These are phyloP conservation scores for Leptopilina myrica DNA, from an alignment of 2,888 invertebrate genomes.

Conservation along the genomic window DNA sequence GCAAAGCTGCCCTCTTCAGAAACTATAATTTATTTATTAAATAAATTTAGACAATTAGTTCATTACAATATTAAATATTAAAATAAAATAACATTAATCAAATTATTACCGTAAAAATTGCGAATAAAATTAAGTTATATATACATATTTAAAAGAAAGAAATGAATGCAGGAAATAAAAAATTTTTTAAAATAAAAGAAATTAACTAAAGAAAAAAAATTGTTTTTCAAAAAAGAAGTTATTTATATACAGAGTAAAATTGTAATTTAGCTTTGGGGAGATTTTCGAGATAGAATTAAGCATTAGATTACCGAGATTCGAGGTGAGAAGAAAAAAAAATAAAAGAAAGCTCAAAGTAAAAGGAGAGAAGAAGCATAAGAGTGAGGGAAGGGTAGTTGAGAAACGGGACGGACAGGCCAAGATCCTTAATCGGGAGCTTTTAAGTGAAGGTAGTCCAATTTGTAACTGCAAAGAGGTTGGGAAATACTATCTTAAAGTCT, in stretches of 20 bases:
- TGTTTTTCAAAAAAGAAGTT: not conserved
- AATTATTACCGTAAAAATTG: too few relatives aligned
- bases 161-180: too few relatives aligned
- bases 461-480: conserved; percentile 55
- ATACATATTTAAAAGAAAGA: too few relatives aligned
- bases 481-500: conserved; percentile 62
- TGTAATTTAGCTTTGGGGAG: conserved; percentile 6
- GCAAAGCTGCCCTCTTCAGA: too few relatives aligned
- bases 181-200: too few relatives aligned
- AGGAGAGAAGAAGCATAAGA: not conserved
- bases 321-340: conserved; percentile 23
- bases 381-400: conserved; percentile 42
- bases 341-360: conserved; percentile 42
- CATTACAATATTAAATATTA: too few relatives aligned
- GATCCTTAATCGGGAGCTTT: conserved; percentile 61
- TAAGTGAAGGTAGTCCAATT: conserved; percentile 59
- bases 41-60: too few relatives aligned
- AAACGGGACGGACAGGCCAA: conserved; percentile 44
- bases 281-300: conserved; percentile 21
- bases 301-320: conserved; percentile 34
- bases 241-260: not conserved
- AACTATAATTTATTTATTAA: too few relatives aligned
- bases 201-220: not conserved
- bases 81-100: too few relatives aligned
- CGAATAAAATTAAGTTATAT: too few relatives aligned